phyloP scores from a whole-genome alignment of 2,113 vertebrate species.

The Anthoscopus minutus region DNA sequence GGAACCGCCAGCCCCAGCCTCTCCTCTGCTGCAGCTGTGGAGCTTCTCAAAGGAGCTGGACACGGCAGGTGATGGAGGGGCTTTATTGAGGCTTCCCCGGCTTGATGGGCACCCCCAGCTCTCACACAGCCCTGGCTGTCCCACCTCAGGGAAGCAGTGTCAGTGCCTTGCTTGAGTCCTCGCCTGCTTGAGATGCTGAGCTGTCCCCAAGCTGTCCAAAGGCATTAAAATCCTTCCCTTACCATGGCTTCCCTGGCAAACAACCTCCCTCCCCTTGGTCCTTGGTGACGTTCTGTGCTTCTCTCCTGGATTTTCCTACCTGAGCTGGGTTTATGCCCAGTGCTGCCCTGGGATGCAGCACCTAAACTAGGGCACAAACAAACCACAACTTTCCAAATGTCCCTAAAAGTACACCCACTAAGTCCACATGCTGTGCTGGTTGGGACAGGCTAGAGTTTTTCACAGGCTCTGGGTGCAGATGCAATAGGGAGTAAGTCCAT shows the following conservation, averaged over 20 bases:
- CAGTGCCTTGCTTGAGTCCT: not conserved
- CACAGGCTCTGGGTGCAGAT: not conserved
- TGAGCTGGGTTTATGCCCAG: not conserved
- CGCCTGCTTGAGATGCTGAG: not conserved
- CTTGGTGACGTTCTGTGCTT: not conserved
- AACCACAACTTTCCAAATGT: not conserved
- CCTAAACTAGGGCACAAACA: not conserved
- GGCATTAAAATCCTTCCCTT: not conserved
- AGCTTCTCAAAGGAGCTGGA: not conserved
- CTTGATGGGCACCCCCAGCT: not conserved
- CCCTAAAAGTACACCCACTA: not conserved
- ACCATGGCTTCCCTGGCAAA: fast-evolving
- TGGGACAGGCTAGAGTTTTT: not conserved
- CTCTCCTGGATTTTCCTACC: not conserved
- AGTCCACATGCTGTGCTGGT: not conserved
- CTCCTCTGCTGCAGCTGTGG: fast-evolving
- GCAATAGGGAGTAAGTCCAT: not conserved
- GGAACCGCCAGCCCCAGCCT: not conserved
- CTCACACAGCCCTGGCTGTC: not conserved
- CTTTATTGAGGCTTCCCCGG: not conserved
- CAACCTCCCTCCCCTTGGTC: not conserved
- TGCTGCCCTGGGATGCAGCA: fast-evolving
- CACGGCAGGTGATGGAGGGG: fast-evolving
- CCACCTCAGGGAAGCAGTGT: not conserved
- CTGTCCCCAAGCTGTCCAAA: not conserved